Conservation (phyloP, 2,888 invertebrate genomes). For the Cordylochernes scorpioides region DNA sequence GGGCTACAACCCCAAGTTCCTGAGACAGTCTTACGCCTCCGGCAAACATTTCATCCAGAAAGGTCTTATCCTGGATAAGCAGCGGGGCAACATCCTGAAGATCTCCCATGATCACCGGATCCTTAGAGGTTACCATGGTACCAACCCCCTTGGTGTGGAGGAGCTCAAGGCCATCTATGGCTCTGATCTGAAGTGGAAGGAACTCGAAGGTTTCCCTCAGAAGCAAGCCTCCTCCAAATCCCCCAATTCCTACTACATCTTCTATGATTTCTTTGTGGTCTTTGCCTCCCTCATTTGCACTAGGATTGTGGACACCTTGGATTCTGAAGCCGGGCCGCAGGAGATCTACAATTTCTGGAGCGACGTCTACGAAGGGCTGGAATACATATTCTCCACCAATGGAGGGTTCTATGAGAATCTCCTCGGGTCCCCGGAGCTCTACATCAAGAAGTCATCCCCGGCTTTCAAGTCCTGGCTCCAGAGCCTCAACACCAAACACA, state of each 20-base stretch:
- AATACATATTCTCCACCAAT: conserved; percentile 29
- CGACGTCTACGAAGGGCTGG: conserved; percentile 34
- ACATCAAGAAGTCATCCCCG: conserved; percentile 28
- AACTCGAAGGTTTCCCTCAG: conserved; percentile 14
- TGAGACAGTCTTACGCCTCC: conserved; percentile 25
- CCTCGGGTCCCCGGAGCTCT: conserved; percentile 31
- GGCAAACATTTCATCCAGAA: conserved; percentile 39
- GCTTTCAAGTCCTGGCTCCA: conserved; percentile 30
- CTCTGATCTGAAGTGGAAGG: conserved; percentile 23
- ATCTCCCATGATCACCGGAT: conserved; percentile 34
- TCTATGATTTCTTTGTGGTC: conserved; percentile 46
- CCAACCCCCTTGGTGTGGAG: conserved; percentile 25
- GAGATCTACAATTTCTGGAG: conserved; percentile 38
- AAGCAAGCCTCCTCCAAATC: conserved; percentile 2
- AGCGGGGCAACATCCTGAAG: conserved; percentile 35
- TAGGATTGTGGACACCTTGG: conserved; percentile 35
- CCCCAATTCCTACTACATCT: conserved; percentile 27
- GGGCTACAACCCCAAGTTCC: conserved; percentile 19
- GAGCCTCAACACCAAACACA: conserved; percentile 27
- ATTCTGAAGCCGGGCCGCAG: conserved; percentile 23
- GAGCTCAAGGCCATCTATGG: conserved; percentile 34
- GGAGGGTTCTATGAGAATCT: conserved; percentile 32
- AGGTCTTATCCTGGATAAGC: conserved; percentile 40
- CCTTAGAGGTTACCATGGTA: conserved; percentile 37
- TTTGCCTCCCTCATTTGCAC: conserved; percentile 37